A percentile compares a stretch with the other conserved stretches of the same genome.
phyloP scores from a whole-genome alignment of 2,797 vertebrate species.

The Nasua narica region DNA sequence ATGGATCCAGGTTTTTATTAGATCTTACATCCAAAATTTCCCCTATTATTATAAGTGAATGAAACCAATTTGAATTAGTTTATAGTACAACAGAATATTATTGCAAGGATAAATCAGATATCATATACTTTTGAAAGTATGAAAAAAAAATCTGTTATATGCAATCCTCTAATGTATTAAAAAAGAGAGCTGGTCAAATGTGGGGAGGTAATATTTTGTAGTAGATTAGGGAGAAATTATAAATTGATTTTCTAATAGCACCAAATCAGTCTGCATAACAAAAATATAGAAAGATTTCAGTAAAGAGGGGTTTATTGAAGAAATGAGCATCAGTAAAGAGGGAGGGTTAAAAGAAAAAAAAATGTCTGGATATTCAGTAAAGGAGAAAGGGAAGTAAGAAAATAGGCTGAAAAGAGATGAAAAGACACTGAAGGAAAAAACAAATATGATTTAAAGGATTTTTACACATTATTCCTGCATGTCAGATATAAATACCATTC shows the following conservation, averaged over 20 bases:
- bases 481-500: neutral
- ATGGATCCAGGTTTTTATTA: neutral
- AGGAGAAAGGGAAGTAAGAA: neutral
- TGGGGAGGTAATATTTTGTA: neutral
- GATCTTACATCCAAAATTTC: neutral
- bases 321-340: neutral
- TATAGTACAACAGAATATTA: neutral
- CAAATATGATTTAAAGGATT: neutral
- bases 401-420: neutral
- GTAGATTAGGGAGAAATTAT: neutral
- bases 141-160: neutral
- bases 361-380: neutral
- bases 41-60: neutral
- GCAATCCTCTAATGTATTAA: neutral
- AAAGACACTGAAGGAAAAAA: neutral
- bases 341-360: neutral
- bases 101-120: neutral
- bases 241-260: neutral
- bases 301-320: neutral
- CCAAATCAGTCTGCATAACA: neutral
- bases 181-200: neutral
- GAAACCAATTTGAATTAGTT: neutral
- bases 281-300: neutral
- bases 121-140: neutral
- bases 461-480: neutral